Evolutionary conservation across 2,888 invertebrate genomes (phyloP), one percentile per base, ranked within the genome.

Genomic region (Drosophila mettleri): DNA sequence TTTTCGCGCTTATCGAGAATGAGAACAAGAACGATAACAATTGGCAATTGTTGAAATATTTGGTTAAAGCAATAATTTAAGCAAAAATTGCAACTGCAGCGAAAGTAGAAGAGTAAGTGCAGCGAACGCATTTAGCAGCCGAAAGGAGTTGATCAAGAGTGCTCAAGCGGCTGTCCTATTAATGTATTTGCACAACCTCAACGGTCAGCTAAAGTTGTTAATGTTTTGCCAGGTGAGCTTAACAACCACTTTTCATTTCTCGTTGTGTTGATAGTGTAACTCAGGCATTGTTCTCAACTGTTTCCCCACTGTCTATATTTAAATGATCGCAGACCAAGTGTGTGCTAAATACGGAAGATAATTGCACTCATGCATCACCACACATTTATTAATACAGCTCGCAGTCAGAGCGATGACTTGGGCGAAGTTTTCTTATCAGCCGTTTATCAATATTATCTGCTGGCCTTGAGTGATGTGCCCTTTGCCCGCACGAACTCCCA

Each of bases 221-320:
- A 76, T 80, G 80, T 53, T 52, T 63, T 55, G 66, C 58, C 84
- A 86, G 81, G 80, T 81, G 68, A 58, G 68, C 48, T 62, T 36
- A 68, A 43, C 43, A 46, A 58, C 24, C 9, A 46, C 38, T 41
- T 8, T 20, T 14, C 16, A 7, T 41, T 60, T 6, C 24, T 41
- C 24, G 12, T 16, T 14, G 14, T 59, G 34, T 29, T 49, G 27
- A 43, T 60, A 61, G 33, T 43, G 39, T 14, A 20, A 39, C 36
- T n/a, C n/a, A 38, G 43, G 36, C 34, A 64, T 39, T 49, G 36
- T 62, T 53, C 41, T 62, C 48, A 48, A 65, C 29, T 41, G 33
- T 39, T 45, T 48, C 43, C 43, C 43, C 43, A 2, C 27, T 22
- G 53, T 20, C 33, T 24, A 43, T 43, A 20, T 60, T 33, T 39